Base-by-base conservation (phyloP, 2,113 vertebrate species). In the Pachyramphus minor region DNA sequence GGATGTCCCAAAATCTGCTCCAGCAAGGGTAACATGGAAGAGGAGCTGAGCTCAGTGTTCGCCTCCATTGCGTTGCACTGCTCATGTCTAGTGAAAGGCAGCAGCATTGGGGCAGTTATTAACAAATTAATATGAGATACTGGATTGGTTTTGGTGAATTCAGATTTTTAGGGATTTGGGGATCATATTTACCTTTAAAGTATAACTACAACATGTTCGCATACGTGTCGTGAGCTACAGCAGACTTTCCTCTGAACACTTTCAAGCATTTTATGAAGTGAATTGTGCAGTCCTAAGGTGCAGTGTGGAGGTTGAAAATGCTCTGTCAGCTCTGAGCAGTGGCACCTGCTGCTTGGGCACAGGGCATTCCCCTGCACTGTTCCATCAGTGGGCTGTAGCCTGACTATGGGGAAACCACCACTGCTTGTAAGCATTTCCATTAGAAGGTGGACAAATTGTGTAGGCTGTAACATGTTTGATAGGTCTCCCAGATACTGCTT, bases 171-270 rank as follows among this genome's bases (percentile, higher is more conserved):
- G 49, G 44, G 42, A 41, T 86, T 89, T 64, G 23, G 35, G 28
- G 28, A 69, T 89, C 35, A 25, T 69, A 55, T 60, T 93, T 0
- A 5, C 44, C n/a, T 88, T 74, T 56, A 52, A 45, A 56, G 47
- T 11, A 30, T 0, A 0, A 13, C 39, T 27, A 10, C 16, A 63
- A 19, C 0, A 1, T 14, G 5, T 41, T 77, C 27, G 11, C 10
- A 3, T 75, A 23, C 8, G 3, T 5, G 8, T 41, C 10, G 24
- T 27, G 47, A 86, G 16, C 33, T 37, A 35, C 31, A 72, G 39
- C 47, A 72, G 44, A 19, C 39, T n/a, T 64, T 21, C 22, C 63
- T 44, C 74, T 55, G 55, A 69, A 20, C 0, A 0, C 11, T 78
- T 89, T 58, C 35, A 50, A 47, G 71, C 73, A 35, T 66, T 77